Evolutionary conservation across 2,113 vertebrate species (phyloP).

Genomic region (Piprites chloris): DNA sequence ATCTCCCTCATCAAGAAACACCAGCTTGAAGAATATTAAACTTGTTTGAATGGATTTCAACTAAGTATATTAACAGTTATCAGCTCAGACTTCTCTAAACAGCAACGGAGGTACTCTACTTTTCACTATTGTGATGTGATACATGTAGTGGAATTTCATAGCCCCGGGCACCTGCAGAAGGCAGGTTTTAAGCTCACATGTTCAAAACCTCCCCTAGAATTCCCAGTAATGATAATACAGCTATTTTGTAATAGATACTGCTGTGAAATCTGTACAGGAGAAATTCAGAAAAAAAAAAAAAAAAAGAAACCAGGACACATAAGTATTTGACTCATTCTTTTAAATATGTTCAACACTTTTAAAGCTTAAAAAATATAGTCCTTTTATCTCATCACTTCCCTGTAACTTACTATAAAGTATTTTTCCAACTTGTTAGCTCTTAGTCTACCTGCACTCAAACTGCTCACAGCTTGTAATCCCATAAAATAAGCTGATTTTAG

Average conservation of each 20-base stretch:
- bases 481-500: not conserved
- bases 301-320: not conserved
- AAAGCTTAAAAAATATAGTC: not conserved
- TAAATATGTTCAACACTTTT: not conserved
- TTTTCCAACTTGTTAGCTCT: not conserved
- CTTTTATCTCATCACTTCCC: not conserved
- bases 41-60: not conserved
- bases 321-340: not conserved
- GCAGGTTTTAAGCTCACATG: not conserved
- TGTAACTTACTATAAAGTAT: not conserved
- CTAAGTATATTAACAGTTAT: not conserved
- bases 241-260: not conserved
- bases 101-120: not conserved
- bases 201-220: not conserved
- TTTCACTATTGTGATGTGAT: not conserved
- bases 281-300: not conserved
- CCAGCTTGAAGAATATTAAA: not conserved
- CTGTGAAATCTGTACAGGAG: not conserved
- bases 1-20: not conserved
- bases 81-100: not conserved
- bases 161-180: not conserved
- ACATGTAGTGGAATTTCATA: not conserved
- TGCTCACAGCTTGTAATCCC: not conserved
- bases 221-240: not conserved
- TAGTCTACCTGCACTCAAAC: not conserved